Conservation (phyloP, 2,113 vertebrate genomes). For the Anhinga rufa region DNA sequence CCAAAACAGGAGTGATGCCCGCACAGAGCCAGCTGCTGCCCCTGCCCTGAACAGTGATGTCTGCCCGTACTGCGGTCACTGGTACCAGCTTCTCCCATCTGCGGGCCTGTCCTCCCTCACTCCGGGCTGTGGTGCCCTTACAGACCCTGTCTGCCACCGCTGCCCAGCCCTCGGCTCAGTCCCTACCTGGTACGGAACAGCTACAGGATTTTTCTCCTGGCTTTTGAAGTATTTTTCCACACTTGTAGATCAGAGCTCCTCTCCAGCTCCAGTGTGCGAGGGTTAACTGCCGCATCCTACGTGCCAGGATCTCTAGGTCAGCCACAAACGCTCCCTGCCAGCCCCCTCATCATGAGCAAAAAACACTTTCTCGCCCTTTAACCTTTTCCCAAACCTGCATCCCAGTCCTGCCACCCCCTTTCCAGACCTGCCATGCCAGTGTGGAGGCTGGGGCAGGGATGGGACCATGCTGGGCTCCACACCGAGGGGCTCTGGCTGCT, state of each 20-base stretch:
- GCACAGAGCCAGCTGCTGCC: background rate
- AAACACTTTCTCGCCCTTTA: background rate
- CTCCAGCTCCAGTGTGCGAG: accelerated
- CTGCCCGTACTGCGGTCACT: background rate
- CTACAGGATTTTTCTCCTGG: too few relatives aligned
- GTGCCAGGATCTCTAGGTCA: background rate
- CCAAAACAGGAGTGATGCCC: accelerated
- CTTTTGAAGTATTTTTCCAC: background rate
- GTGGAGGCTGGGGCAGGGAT: background rate
- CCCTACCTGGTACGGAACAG: background rate
- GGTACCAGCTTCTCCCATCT: background rate
- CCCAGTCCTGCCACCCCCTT: background rate
- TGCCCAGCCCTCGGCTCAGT: background rate
- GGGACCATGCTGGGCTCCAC: accelerated
- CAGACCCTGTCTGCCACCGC: accelerated
- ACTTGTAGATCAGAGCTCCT: background rate
- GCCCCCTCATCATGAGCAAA: accelerated
- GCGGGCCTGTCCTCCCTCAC: accelerated
- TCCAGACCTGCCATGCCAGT: background rate
- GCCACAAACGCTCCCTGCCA: background rate
- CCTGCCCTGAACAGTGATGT: accelerated
- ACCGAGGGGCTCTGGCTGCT: background rate
- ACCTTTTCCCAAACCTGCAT: too few relatives aligned
- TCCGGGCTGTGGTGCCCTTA: accelerated
- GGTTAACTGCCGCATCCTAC: accelerated